These are phyloP conservation scores for Scartelaos histophorus DNA, from an alignment of 2,113 vertebrate genomes.

Conservation along the genomic window DNA sequence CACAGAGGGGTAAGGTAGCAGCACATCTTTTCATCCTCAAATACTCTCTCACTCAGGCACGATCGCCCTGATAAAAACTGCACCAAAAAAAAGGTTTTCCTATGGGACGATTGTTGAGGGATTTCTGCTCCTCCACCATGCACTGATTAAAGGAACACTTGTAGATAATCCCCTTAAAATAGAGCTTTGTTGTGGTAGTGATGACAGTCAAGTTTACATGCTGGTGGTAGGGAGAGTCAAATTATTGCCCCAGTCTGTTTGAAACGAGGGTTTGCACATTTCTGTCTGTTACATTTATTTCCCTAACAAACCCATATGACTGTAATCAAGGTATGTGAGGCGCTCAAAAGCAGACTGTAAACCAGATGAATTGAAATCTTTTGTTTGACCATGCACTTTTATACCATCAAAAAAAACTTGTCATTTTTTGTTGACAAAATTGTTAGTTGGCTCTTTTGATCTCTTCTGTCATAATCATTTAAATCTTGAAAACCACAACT, in stretches of 20 bases:
- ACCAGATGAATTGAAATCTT: neutral
- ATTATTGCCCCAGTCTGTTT: neutral
- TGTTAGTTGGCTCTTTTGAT: neutral
- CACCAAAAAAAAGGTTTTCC: constrained; percentile 68
- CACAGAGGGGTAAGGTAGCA: constrained; percentile 53
- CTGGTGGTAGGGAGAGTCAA: constrained; percentile 2
- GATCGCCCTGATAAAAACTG: constrained; percentile 76
- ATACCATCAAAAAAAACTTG: neutral
- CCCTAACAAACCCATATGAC: neutral
- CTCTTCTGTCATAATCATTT: too few relatives aligned
- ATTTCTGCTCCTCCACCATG: constrained; percentile 63
- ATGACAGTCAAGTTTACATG: constrained; percentile 9
- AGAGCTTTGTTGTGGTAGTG: constrained; percentile 60
- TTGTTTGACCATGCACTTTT: neutral
- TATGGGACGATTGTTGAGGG: constrained; percentile 72
- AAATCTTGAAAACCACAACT: too few relatives aligned
- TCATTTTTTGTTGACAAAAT: neutral
- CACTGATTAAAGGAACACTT: constrained; percentile 79
- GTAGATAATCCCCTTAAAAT: constrained; percentile 73
- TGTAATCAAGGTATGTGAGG: neutral
- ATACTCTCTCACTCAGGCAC: constrained; percentile 58
- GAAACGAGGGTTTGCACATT: neutral
- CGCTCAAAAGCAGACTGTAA: neutral
- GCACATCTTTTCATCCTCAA: constrained; percentile 66
- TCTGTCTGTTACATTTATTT: neutral